Evolutionary conservation across 2,888 invertebrate genomes (phyloP), one percentile per base, ranked within the genome.

Genomic region (Cacoxenus indagator): DNA sequence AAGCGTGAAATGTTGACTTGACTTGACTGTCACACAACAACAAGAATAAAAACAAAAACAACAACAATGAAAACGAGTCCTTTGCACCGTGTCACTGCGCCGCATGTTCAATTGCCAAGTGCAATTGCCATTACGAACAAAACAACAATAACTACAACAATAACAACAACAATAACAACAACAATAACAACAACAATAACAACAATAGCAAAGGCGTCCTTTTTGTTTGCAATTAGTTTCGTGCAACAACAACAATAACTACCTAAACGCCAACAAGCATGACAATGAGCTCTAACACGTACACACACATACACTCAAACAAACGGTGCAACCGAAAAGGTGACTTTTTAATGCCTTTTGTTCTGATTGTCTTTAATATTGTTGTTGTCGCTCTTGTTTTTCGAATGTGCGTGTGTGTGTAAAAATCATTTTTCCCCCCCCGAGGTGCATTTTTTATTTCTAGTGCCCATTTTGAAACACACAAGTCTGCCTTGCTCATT

Each of bases 181-280:
- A 55, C 26, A 55, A 55, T 11, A 55, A 55, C n/a, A 31, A 22
- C 19, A 54, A 24, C 22, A 9, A 11, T 22, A 24, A 17, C 14
- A 22, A 51, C 1, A 29, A 57, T 6, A 31, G n/a, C 71, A 73
- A 73, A 73, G 78, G 73, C 74, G 74, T 75, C 70, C 72, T 73
- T 81, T 80, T 74, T 81, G 81, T 77, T 77, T 78, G 78, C 81
- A 81, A 81, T 81, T 81, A 81, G 80, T 81, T 81, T 80, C 77
- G 61, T 26, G 70, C 73, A 75, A 64, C 64, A 70, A 55, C 54
- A 68, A 68, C 74, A 75, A 69, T 62, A 76, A 71, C 71, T 69
- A 67, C 67, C 14, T 3, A 17, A 74, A 78, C 76, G 5, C 8
- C 29, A 59, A 59, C 48, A 64, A 48, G 64, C 24, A 45, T 46